Evolutionary conservation across 2,888 invertebrate genomes (phyloP), one percentile per base, ranked within the genome.

Genomic region (Athalia cordata): DNA sequence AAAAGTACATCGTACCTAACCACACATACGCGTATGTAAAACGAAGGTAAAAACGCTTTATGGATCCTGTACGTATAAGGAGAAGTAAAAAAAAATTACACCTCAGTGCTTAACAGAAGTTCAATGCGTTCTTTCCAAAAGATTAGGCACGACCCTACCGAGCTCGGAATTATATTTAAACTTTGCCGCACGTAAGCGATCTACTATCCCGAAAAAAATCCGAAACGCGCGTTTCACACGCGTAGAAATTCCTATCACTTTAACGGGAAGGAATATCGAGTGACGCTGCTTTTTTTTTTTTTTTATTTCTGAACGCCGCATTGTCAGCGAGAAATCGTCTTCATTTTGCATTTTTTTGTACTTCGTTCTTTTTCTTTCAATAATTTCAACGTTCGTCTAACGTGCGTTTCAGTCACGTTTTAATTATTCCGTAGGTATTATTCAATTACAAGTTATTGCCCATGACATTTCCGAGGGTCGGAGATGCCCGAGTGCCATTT

Each of bases 71-170:
- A 29, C 29, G 29, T 29, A 29, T 29, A 29, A 29, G 29, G 29
- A 29, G 29, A 29, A 29, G 29, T 29, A 29, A 29, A 29, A 9
- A 9, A 59, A 72, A 72, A 72, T 72, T 72, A 72, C 70, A 47
- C 47, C 59, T 72, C 70, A 59, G 70, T 72, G 72, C 72, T 72
- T 72, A 72, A 52, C 72, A 59, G 72, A 72, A 59, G 72, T 72
- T 72, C 72, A 72, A 72, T 72, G 57, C 72, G 47, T 72, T 72
- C 57, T 72, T 72, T 72, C 72, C 72, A 59, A 59, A 72, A 72
- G 72, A 72, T 72, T 72, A 72, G 72, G 72, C 72, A 59, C 72
- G 47, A 57, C 72, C 72, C 45, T 57, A 45, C 52, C 9, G 29
- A 45, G 29, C 72, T 15, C 11, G 45, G 9, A 72, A 59, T 72